Evolutionary conservation across 2,888 invertebrate genomes (phyloP), one percentile per base, ranked within the genome.

Genomic region (Eutolmus rufibarbis): DNA sequence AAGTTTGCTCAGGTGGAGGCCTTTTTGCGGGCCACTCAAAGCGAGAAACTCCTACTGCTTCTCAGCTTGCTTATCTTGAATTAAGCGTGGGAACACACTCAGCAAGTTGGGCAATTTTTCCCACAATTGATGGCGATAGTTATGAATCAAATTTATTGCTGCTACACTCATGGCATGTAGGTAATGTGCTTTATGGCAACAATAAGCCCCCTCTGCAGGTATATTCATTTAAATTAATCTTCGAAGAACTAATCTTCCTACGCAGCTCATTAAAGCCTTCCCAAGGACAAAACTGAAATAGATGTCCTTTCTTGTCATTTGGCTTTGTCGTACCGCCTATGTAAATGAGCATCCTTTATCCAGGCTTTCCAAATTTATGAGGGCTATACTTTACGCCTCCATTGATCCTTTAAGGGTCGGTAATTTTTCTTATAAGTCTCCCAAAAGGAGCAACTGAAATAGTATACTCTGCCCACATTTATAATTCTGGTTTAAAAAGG

Each of bases 1-100:
- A 84, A 84, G 37, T 84, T 84, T 84, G 51, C 23, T 37, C 37
- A 84, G 74, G 51, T 84, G 40, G 23, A 84, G 74, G 84, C 84
- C 84, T 66, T 84, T 84, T 84, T 76, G 76, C 37, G 19, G 76
- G 76, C 19, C 12, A 2, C 66, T 66, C 23, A 66, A 66, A 23
- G 28, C 66, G 23, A 66, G 66, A 66, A 23, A 66, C 66, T 66
- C 66, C 66, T 9, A 28, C 66, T 66, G 66, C 12, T 28, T 8
- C 66, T 23, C 66, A 9, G 12, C 3, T 66, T 66, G 66, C 66
- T 66, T 66, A 66, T 66, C 66, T 66, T 66, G 66, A 66, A 23
- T 66, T 66, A 23, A 66, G 12, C 66, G 66, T 66, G 66, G 66
- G 66, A 66, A 66, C 66, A 66, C 66, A 66, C 66, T 28, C 28